Conservation (phyloP, 2,888 invertebrate species). For the Parnassius apollo region DNA sequence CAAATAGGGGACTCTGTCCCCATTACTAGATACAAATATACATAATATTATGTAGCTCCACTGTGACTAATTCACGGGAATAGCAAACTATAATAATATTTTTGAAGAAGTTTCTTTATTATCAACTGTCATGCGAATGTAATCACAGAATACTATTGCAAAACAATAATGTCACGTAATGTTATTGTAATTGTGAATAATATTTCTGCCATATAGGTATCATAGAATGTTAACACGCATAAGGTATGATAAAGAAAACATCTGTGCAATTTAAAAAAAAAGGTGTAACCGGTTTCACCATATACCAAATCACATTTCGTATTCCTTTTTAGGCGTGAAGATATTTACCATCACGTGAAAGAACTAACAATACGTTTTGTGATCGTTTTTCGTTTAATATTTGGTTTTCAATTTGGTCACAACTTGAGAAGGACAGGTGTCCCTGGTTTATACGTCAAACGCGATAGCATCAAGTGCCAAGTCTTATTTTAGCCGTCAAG, state of each 20-base stretch:
- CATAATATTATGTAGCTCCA: conserved; percentile 13
- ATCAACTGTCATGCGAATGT: conserved; percentile 11
- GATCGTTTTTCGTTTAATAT: no score
- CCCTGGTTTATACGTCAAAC: conserved; percentile 45
- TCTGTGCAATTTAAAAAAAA: no score
- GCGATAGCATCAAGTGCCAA: conserved; percentile 36
- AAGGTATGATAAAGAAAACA: background rate
- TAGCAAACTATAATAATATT: conserved; percentile 30
- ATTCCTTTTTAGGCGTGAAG: conserved; percentile 5
- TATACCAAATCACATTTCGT: conserved; percentile 5
- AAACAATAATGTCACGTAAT: conserved; percentile 1
- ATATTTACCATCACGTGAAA: no score
- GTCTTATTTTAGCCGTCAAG: conserved; percentile 50
- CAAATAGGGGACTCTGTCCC: conserved; percentile 54
- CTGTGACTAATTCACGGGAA: conserved; percentile 49
- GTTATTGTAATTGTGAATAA: background rate
- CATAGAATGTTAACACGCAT: background rate
- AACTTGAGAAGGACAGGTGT: conserved; percentile 44
- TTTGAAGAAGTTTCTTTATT: conserved; percentile 7
- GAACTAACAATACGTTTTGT: no score
- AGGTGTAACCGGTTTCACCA: no score
- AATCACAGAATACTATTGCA: conserved; percentile 7
- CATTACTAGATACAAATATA: conserved; percentile 31
- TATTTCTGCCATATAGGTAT: background rate
- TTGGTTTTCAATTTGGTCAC: background rate